phyloP scores from a whole-genome alignment of 2,113 vertebrate genomes.

The Rhynchomys soricoides region DNA sequence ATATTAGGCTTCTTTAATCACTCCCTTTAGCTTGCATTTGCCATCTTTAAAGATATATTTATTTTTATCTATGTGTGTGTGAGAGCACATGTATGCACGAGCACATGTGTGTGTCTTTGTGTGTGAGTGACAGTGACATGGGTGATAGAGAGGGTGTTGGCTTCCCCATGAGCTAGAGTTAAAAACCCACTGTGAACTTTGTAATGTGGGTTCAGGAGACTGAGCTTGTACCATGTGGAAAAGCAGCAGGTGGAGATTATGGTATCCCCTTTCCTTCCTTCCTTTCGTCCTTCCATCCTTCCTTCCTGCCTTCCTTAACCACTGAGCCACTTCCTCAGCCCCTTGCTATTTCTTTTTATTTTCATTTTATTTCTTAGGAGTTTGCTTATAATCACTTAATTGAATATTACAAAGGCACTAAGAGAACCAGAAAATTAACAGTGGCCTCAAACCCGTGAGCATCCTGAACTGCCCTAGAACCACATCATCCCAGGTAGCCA shows the following conservation, averaged over 20 bases:
- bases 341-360: neutral
- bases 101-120: neutral
- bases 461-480: neutral
- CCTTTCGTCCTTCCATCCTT: too few species aligned
- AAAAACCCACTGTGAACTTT: neutral
- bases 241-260: neutral
- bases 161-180: neutral
- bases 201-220: neutral
- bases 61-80: neutral
- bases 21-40: neutral
- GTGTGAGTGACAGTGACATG: neutral
- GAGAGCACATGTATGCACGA: too few species aligned
- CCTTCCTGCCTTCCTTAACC: too few species aligned
- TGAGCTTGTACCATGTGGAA: neutral
- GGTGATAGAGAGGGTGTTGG: neutral
- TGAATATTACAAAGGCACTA: neutral
- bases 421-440: neutral
- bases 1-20: neutral
- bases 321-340: neutral
- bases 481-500: rapidly evolving
- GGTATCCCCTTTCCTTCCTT: too few species aligned
- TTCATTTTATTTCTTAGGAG: neutral
- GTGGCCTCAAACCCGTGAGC: neutral
- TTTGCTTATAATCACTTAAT: neutral
- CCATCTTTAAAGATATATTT: neutral